A percentile compares a stretch with the other conserved stretches of the same genome.
Conservation (phyloP, 1,140 invertebrate species). For the Temnothorax curvispinosus region DNA sequence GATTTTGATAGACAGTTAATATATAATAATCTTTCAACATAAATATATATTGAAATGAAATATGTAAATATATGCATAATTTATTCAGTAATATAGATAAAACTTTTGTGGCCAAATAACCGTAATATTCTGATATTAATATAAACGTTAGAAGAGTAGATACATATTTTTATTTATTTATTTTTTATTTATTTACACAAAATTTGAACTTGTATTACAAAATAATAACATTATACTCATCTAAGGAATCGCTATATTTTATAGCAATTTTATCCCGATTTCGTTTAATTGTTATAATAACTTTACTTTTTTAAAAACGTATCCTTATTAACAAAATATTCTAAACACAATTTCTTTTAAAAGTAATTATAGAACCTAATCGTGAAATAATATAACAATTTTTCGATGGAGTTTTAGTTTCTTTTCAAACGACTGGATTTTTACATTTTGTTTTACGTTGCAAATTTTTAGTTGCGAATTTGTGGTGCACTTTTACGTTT, state of each 20-base stretch:
- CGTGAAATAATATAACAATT: conserved; percentile 2
- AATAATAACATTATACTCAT: neutral
- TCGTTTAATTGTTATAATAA: neutral
- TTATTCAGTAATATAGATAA: too few relatives aligned
- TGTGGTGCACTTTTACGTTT: neutral
- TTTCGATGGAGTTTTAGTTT: neutral
- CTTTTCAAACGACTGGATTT: neutral
- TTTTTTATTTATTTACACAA: neutral
- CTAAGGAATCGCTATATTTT: neutral
- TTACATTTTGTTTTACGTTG: neutral
- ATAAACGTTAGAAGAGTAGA: too few relatives aligned
- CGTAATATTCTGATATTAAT: too few relatives aligned
- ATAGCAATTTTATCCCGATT: neutral
- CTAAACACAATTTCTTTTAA: neutral
- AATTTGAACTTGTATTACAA: neutral
- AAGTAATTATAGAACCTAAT: neutral
- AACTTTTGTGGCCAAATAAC: too few relatives aligned
- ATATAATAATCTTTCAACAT: too few relatives aligned
- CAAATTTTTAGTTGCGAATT: neutral
- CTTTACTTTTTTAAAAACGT: neutral
- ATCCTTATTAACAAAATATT: neutral
- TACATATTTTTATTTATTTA: neutral
- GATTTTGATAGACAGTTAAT: neutral
- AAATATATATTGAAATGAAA: too few relatives aligned
- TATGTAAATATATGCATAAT: too few relatives aligned